Evolutionary conservation across 1,140 invertebrate genomes (phyloP).

Genomic region (Drosophila arawakana): DNA sequence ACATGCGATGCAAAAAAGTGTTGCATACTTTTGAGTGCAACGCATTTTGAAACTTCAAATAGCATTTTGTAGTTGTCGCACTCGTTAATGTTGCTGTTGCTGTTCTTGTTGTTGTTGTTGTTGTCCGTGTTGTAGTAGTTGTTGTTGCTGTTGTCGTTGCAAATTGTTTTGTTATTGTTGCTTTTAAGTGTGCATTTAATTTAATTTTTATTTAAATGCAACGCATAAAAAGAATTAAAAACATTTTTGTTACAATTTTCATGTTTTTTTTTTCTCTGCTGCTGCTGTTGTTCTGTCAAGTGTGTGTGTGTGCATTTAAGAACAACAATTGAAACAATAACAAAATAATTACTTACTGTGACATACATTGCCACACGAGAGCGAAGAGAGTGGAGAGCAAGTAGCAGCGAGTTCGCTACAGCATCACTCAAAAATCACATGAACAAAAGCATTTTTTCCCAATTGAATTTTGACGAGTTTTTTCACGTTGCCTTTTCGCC

Average conservation of each 20-base stretch:
- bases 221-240: constrained; percentile 56
- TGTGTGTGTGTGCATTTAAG: constrained; percentile 4
- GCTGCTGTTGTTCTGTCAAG: background rate
- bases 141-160: constrained; percentile 22
- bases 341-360: constrained; percentile 33
- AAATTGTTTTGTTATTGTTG: no score
- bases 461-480: constrained; percentile 1
- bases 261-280: background rate
- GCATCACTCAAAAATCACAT: constrained; percentile 28
- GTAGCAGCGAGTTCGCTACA: background rate
- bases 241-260: constrained; percentile 31
- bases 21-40: constrained; percentile 77
- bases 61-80: constrained; percentile 54
- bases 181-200: constrained; percentile 61
- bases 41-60: constrained; percentile 75
- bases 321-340: constrained; percentile 19
- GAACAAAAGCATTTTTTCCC: constrained; percentile 4
- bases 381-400: no score
- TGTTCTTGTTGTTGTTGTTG: constrained; percentile 38
- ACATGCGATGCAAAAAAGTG: constrained; percentile 53
- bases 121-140: constrained; percentile 31
- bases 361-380: constrained; percentile 17
- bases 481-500: background rate
- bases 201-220: constrained; percentile 78
- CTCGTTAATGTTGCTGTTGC: constrained; percentile 10